Evolutionary conservation across 1,140 invertebrate genomes (phyloP), one percentile per base, ranked within the genome.

Genomic region (Proales similis): DNA sequence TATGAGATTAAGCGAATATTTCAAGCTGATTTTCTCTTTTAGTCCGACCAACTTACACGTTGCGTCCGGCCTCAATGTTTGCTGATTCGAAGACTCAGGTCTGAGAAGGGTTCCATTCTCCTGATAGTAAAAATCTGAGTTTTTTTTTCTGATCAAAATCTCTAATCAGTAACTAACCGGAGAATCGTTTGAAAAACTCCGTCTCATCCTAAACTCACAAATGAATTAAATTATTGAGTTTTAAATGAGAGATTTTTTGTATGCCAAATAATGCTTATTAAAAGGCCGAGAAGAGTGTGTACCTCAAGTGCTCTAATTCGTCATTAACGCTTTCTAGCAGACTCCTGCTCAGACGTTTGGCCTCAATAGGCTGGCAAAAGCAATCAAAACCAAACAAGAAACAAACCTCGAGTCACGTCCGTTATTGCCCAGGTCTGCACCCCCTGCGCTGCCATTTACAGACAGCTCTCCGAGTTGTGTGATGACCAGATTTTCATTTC

Each of bases 251-350:
- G 14, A 9, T 36, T 36, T 36, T 36, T 36, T 36, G 9, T 36
- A 30, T 36, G 38, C 7, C 7, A 29, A n/a, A n/a, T n/a, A 49
- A n/a, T 36, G 3, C 12, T 24, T 14, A 42, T 30, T 27, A 39
- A 22, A 57, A 24, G 39, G 29, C 39, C 51, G 17, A n/a, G 51
- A 42, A 11, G 51, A 26, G 12, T 26, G 7, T 9, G 24, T 46
- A 46, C 43, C 27, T 46, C 20, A 24, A 46, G 14, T 46, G 43
- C 27, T 46, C 27, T 11, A 46, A 26, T 26, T 46, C 43, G 11
- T 46, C 43, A 9, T 14, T 46, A 11, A 48, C 7, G 36, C 17
- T 48, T 48, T 48, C 47, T 26, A 46, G 12, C n/a, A 46, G 27
- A 46, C 43, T 46, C 27, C 43, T 46, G 9, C n/a, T 36, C n/a